These are phyloP conservation scores for Colossoma macropomum DNA, from an alignment of 2,113 vertebrate species.

Conservation along the genomic window DNA sequence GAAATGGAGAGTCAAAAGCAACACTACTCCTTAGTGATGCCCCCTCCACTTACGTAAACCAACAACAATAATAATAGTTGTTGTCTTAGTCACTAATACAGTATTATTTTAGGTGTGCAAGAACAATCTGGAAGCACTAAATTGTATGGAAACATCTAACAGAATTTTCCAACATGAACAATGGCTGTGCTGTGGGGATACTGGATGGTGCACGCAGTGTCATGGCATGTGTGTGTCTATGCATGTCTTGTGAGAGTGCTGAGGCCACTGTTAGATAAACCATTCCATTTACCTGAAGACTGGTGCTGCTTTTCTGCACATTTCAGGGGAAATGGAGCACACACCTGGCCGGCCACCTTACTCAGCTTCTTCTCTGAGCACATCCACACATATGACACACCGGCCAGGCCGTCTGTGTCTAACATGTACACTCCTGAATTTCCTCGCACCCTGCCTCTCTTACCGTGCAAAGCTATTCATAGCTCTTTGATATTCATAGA, in stretches of 20 bases:
- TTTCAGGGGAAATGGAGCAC: constrained; percentile 47
- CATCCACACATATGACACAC: constrained; percentile 40
- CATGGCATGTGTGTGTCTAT: constrained; percentile 56
- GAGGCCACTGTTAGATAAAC: constrained; percentile 33
- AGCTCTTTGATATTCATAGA: constrained; percentile 2
- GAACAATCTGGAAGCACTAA: no score
- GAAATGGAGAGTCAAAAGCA: neutral
- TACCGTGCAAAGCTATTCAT: constrained; percentile 21
- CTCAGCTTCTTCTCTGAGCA: constrained; percentile 30
- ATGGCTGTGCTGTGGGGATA: neutral
- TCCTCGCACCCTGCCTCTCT: neutral
- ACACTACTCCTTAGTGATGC: neutral
- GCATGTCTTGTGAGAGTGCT: constrained; percentile 4
- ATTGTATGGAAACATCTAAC: no score
- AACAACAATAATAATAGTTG: no score
- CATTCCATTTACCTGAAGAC: constrained; percentile 40
- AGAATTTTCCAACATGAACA: neutral
- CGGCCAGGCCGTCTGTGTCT: constrained; percentile 15
- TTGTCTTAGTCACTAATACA: no score
- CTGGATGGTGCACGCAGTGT: neutral
- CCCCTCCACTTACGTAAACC: no score
- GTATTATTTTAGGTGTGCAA: no score
- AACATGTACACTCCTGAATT: constrained; percentile 29
- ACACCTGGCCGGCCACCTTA: constrained; percentile 47
- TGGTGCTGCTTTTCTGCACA: constrained; percentile 34